A percentile compares a stretch with the other conserved stretches of the same genome.
phyloP scores from a whole-genome alignment of 2,797 vertebrate genomes.

The Acanthis flammea region DNA sequence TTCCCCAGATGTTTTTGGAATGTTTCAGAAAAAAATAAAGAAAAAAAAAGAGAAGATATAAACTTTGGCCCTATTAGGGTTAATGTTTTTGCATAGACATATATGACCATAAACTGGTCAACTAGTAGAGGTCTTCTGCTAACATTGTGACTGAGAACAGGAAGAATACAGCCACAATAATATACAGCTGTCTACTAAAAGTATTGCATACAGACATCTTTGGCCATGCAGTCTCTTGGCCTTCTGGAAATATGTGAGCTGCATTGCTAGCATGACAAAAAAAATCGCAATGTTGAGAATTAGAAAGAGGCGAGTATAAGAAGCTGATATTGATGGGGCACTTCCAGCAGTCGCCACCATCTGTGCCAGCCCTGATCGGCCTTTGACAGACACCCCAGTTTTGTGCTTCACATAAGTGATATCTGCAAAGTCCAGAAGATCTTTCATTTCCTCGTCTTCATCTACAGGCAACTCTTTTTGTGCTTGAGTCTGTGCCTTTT shows the following conservation, averaged over 20 bases:
- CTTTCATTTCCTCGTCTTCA: constrained; percentile 86
- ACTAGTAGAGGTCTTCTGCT: constrained; percentile 55
- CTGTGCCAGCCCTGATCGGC: constrained; percentile 79
- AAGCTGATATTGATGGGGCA: constrained; percentile 77
- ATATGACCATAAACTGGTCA: constrained; percentile 58
- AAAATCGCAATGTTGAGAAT: constrained; percentile 93
- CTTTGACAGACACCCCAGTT: constrained; percentile 74
- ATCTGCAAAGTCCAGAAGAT: constrained; percentile 89
- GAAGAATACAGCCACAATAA: constrained; percentile 93
- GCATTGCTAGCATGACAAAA: constrained; percentile 89
- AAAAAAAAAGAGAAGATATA: background rate
- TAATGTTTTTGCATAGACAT: constrained; percentile 61
- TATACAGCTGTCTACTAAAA: constrained; percentile 90
- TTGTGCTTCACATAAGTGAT: constrained; percentile 78
- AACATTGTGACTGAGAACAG: constrained; percentile 92
- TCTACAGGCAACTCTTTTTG: constrained; percentile 89
- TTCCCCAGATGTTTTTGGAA: constrained; percentile 50
- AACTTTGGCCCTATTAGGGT: constrained; percentile 64
- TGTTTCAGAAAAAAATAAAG: background rate
- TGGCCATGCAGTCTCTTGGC: constrained; percentile 88
- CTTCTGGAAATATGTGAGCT: constrained; percentile 88
- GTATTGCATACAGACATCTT: constrained; percentile 90
- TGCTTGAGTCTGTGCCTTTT: constrained; percentile 83
- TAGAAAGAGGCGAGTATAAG: constrained; percentile 91
- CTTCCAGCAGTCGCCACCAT: constrained; percentile 75